Evolutionary conservation across 1,140 invertebrate species (phyloP).

Genomic region (Aphaenogaster ashmeadi): DNA sequence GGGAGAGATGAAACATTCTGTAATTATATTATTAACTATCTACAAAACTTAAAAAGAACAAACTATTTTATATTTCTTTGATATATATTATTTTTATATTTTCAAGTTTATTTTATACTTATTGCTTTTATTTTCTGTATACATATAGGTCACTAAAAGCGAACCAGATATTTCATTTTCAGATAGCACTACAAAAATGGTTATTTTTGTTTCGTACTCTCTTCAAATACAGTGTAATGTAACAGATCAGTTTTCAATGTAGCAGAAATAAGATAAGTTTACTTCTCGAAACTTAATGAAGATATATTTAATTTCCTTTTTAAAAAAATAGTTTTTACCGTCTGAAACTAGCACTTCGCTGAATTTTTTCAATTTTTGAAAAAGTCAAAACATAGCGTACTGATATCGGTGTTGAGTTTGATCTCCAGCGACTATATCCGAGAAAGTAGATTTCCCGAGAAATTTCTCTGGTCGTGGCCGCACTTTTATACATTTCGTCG

Average conservation of each 20-base stretch:
- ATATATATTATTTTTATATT: neutral
- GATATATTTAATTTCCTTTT: neutral
- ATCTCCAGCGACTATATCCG: slow-evolving; percentile 28
- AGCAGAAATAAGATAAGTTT: neutral
- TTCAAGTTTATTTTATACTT: slow-evolving; percentile 10
- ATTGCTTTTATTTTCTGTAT: slow-evolving; percentile 2
- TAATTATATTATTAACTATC: neutral
- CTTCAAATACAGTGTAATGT: neutral
- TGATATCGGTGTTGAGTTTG: slow-evolving; percentile 21
- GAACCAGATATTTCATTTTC: neutral
- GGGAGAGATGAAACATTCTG: too few species aligned
- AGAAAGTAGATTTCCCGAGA: slow-evolving; percentile 15
- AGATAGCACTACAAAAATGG: neutral
- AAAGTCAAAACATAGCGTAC: neutral
- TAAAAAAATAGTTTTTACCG: neutral
- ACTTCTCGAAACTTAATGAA: neutral
- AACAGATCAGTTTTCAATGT: neutral
- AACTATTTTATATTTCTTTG: neutral
- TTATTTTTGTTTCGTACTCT: slow-evolving; percentile 13
- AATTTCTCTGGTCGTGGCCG: slow-evolving; percentile 37
- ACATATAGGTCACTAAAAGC: neutral
- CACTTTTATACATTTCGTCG: slow-evolving; percentile 38
- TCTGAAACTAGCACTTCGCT: neutral
- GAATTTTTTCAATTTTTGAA: slow-evolving; percentile 36
- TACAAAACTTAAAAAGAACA: neutral